Base-by-base conservation (phyloP, 2,797 vertebrate genomes). In the Sternarchorhynchus goeldii region DNA sequence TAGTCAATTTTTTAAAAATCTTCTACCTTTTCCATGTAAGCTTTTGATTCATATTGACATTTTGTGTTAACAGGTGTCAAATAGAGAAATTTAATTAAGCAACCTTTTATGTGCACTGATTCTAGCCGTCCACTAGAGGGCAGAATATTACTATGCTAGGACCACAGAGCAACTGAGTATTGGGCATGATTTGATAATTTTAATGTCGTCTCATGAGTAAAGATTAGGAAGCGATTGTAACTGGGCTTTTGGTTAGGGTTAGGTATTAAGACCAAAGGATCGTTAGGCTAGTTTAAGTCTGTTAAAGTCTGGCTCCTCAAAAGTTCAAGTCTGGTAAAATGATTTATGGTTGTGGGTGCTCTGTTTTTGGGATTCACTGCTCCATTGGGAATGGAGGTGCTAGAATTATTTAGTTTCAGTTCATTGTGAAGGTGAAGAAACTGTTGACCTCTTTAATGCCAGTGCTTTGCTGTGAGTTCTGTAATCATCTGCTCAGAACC, bases 391-490 rank as follows among this genome's bases (percentile, higher is more conserved):
- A 69, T 17, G 4, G 25, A 29, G 73, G 57, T 56, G 59, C 77
- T 41, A n/a, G 2, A n/a, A 36, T 31, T 65, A 62, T 77, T 78
- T 81, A 21, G 25, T 31, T 12, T 79, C 32, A 45, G 62, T 70
- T 77, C 57, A 77, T 45, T 80, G 57, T 60, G 62, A 79, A 79
- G 63, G 73, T 71, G 66, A 53, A 32, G 70, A 73, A 57, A 66
- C 58, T 16, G 56, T 65, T 32, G 67, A 67, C 74, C 58, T 77
- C 39, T 63, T 66, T 41, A 12, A 20, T 63, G 59, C 74, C 67
- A 75, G 85, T 86, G 78, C 75, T 82, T 84, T 85, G 83, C 83
- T 88, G 79, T 67, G 83, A 73, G 79, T 83, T 82, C 83, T 86
- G 85, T 79, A 67, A 57, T 87, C 75, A 81, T 86, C 78, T 84